Conservation (phyloP, 1,140 invertebrate species). For the Spodoptera frugiperda region DNA sequence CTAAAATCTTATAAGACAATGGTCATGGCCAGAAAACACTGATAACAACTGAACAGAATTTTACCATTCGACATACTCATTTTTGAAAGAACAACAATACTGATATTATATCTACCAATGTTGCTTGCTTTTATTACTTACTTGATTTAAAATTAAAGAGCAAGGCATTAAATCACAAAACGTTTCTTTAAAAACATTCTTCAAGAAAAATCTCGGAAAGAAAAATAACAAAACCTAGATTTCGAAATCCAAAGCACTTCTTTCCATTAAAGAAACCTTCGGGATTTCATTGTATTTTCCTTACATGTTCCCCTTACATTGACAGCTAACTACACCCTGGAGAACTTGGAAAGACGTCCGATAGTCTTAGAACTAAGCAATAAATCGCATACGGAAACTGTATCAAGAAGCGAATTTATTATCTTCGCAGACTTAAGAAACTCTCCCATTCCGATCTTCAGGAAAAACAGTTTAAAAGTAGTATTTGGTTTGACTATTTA, state of each 20-base stretch:
- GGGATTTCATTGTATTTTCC: slow-evolving; percentile 22
- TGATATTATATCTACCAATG: too few species aligned
- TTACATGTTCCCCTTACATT: slow-evolving; percentile 17
- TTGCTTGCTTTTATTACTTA: too few species aligned
- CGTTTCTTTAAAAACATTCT: too few species aligned
- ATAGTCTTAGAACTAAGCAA: slow-evolving; percentile 12
- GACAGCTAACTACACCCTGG: slow-evolving; percentile 28
- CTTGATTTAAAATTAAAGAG: too few species aligned
- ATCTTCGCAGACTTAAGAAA: not conserved
- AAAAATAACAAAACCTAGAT: not conserved
- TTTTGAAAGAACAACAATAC: too few species aligned
- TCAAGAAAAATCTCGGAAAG: too few species aligned
- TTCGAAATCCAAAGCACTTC: slow-evolving; percentile 1
- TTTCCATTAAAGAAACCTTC: slow-evolving; percentile 23
- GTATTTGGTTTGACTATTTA: not conserved
- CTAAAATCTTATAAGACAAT: too few species aligned
- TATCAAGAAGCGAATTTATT: slow-evolving; percentile 31
- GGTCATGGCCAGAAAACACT: too few species aligned
- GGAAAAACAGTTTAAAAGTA: not conserved
- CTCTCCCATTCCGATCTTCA: slow-evolving; percentile 5
- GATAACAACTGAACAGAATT: too few species aligned
- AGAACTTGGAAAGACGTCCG: slow-evolving; percentile 1
- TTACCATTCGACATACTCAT: too few species aligned
- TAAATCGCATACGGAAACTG: slow-evolving; percentile 26
- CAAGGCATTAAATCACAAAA: too few species aligned